These are phyloP conservation scores for Cephus spinipes DNA, from an alignment of 2,888 invertebrate genomes.

Conservation along the genomic window DNA sequence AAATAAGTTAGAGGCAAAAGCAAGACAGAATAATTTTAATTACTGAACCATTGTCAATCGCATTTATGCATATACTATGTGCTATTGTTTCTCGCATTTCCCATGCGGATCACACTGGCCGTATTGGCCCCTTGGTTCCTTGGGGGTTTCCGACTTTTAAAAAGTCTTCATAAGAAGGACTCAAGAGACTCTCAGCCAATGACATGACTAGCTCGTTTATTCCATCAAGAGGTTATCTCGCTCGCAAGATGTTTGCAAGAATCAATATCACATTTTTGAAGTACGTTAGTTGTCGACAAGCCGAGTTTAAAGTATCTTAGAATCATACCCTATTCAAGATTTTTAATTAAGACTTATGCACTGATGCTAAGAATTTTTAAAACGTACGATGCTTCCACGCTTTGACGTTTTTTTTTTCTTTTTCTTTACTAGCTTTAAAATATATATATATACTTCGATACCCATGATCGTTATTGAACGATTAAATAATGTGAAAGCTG, in stretches of 20 bases:
- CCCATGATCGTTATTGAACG: background rate
- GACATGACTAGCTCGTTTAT: background rate
- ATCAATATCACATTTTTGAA: conserved; percentile 19
- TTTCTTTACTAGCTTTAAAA: background rate
- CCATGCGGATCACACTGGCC: background rate
- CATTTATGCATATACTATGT: background rate
- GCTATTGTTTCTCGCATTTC: conserved; percentile 18
- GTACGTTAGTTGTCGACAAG: background rate
- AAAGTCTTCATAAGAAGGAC: conserved; percentile 19
- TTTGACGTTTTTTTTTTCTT: background rate
- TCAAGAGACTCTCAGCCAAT: conserved; percentile 7
- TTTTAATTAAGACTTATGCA: background rate
- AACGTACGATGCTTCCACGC: background rate
- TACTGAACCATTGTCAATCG: conserved; percentile 42
- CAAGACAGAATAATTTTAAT: conserved; percentile 13
- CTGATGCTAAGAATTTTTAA: background rate
- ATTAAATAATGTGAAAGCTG: background rate
- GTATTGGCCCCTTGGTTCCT: conserved; percentile 7
- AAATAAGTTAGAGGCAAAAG: conserved; percentile 6
- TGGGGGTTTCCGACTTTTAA: conserved; percentile 16
- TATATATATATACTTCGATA: background rate
- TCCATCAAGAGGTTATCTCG: background rate
- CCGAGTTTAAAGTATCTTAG: background rate
- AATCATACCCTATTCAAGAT: background rate
- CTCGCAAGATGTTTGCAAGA: conserved; percentile 13